Evolutionary conservation across 2,797 vertebrate species (phyloP).

Genomic region (Sebastes cheni): DNA sequence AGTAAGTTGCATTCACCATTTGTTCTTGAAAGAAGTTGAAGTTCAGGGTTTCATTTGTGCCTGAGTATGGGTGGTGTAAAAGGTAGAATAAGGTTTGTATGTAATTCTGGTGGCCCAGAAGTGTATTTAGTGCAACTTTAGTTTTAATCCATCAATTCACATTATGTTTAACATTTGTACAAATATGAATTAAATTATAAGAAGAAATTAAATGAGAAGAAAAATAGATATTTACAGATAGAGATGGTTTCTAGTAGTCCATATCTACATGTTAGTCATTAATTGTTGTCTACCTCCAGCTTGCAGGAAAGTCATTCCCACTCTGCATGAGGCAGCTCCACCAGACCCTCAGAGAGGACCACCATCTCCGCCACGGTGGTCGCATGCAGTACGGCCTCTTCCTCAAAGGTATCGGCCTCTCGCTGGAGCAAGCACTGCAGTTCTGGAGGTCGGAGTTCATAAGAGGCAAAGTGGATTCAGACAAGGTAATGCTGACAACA

Average conservation of each 20-base stretch:
- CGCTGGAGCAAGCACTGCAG: slow-evolving; percentile 94
- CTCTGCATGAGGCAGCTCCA: slow-evolving; percentile 97
- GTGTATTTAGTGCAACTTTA: neutral
- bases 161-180: neutral
- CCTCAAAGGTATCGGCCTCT: slow-evolving; percentile 95
- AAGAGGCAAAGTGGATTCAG: slow-evolving; percentile 92
- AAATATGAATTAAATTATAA: neutral
- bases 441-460: slow-evolving; percentile 97
- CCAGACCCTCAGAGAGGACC: slow-evolving; percentile 89
- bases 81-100: neutral
- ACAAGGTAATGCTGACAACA: slow-evolving; percentile 86
- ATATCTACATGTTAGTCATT: neutral
- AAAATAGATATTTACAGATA: neutral
- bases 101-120: neutral
- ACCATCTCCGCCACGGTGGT: slow-evolving; percentile 95
- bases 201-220: neutral
- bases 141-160: neutral
- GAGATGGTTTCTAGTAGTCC: neutral
- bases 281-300: slow-evolving; percentile 72
- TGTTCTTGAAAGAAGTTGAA: slow-evolving; percentile 20
- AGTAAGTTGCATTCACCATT: slow-evolving; percentile 81
- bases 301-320: slow-evolving; percentile 91
- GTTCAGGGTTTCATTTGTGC: neutral
- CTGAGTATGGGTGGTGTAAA: neutral
- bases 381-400: slow-evolving; percentile 98